phyloP scores from a whole-genome alignment of 2,113 vertebrate species.

The Sisor rabdophorus region DNA sequence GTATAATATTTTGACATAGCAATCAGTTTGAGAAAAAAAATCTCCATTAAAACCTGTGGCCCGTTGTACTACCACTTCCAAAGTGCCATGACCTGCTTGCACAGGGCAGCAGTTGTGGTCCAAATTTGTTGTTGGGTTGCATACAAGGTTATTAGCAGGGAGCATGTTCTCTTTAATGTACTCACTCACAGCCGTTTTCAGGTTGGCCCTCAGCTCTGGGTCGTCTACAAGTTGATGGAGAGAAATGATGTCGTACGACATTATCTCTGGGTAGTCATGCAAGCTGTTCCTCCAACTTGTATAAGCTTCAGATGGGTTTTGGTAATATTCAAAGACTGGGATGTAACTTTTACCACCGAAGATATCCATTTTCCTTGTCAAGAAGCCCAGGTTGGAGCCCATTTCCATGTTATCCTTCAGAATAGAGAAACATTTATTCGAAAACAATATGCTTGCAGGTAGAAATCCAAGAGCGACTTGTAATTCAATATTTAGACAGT shows the following conservation, averaged over 20 bases:
- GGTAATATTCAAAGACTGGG: conserved; percentile 63
- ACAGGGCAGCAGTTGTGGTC: conserved; percentile 72
- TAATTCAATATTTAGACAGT: conserved; percentile 69
- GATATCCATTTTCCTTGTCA: conserved; percentile 68
- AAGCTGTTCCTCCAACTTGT: conserved; percentile 69
- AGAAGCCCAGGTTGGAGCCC: conserved; percentile 72
- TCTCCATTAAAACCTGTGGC: conserved; percentile 65
- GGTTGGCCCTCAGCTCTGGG: conserved; percentile 57
- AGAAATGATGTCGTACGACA: conserved; percentile 69
- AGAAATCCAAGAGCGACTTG: conserved; percentile 64
- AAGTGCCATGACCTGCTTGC: conserved; percentile 60
- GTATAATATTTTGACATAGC: conserved; percentile 72
- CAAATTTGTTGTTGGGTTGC: conserved; percentile 62
- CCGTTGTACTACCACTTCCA: conserved; percentile 60
- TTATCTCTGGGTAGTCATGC: conserved; percentile 64
- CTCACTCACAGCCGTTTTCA: conserved; percentile 56
- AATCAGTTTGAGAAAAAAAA: conserved; percentile 65
- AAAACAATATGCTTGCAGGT: conserved; percentile 59
- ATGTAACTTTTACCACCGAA: conserved; percentile 68
- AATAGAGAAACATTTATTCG: conserved; percentile 63
- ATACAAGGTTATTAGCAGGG: conserved; percentile 55
- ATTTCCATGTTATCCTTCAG: conserved; percentile 66
- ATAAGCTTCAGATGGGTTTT: conserved; percentile 63
- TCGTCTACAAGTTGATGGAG: conserved; percentile 68
- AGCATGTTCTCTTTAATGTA: conserved; percentile 68